Base-by-base conservation (phyloP, 2,113 vertebrate species). In the Bubo scandiacus region DNA sequence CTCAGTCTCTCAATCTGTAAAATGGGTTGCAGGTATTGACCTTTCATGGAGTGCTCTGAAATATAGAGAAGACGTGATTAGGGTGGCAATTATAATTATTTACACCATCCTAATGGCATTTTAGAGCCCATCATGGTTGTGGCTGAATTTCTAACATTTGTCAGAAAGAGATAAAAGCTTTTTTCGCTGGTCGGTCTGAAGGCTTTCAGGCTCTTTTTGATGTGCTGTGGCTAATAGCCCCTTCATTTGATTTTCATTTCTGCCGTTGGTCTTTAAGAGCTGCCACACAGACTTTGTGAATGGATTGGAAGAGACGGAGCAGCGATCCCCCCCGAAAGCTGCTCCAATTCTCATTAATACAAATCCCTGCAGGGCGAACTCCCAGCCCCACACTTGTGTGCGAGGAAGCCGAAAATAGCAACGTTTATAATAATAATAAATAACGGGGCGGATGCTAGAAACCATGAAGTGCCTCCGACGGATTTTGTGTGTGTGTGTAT, bases 271-370 rank as follows among this genome's bases (percentile, higher is more conserved):
- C 94, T 97, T 88, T 81, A 75, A 38, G 89, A 90, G 77, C 96
- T 73, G 78, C 88, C n/a, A 36, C 58, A 29, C 87, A 21, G 94
- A 93, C 86, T 96, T 96, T 96, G 87, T 97, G 93, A 94, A 94
- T 94, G 95, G 88, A 83, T 87, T 29, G 94, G 90, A 90, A 95
- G 91, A 96, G 90, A 85, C 8, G 9, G 87, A 90, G 67, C 91
- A 68, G 93, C 22, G 20, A 93, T 94, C 91, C 84, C 75, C 57
- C 36, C 49, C 1, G 9, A 88, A 96, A 96, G 85, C 94, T 79
- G 90, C 95, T 98, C 88, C 82, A 81, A 3, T 92, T 90, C 87
- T 97, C 95, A 93, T 88, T 90, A 94, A 95, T 12, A 61, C 87
- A 90, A 80, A 95, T 93, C 94, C 81, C 84, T 22, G 42, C 34